phyloP scores from a whole-genome alignment of 2,113 vertebrate genomes.

The Dasypus novemcinctus region DNA sequence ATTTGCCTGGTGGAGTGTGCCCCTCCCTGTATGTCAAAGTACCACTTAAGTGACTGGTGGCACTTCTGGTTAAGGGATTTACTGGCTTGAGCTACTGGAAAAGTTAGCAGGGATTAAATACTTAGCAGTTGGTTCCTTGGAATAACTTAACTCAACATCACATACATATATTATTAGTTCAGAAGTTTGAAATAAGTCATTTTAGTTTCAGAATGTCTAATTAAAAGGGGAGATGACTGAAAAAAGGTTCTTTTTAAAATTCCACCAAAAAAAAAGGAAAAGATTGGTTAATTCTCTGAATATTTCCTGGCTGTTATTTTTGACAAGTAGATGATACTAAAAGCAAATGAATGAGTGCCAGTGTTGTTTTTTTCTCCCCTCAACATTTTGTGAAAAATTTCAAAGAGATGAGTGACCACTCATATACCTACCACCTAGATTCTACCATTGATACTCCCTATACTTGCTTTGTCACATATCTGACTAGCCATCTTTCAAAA shows the following conservation, averaged over 20 bases:
- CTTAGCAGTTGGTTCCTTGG: background rate
- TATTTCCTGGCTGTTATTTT: conserved; percentile 12
- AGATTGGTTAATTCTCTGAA: background rate
- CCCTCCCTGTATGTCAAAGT: background rate
- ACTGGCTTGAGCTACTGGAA: conserved; percentile 13
- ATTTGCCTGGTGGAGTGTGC: background rate
- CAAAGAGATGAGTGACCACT: conserved; percentile 15
- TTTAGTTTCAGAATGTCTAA: conserved; percentile 39
- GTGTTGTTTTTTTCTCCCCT: background rate
- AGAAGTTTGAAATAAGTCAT: background rate
- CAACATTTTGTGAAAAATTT: conserved; percentile 28
- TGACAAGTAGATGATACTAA: background rate
- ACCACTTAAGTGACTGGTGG: background rate
- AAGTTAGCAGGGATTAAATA: conserved; percentile 34
- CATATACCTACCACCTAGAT: background rate
- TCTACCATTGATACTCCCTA: background rate
- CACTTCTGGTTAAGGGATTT: conserved; percentile 22
- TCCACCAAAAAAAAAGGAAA: background rate
- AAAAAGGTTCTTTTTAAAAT: background rate
- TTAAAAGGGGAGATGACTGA: conserved; percentile 29
- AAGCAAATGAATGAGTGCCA: background rate
- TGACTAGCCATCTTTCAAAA: background rate
- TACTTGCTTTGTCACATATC: background rate
- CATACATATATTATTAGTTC: background rate
- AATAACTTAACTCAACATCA: conserved; percentile 30